phyloP scores from a whole-genome alignment of 2,797 vertebrate species.

The Parambassis ranga region DNA sequence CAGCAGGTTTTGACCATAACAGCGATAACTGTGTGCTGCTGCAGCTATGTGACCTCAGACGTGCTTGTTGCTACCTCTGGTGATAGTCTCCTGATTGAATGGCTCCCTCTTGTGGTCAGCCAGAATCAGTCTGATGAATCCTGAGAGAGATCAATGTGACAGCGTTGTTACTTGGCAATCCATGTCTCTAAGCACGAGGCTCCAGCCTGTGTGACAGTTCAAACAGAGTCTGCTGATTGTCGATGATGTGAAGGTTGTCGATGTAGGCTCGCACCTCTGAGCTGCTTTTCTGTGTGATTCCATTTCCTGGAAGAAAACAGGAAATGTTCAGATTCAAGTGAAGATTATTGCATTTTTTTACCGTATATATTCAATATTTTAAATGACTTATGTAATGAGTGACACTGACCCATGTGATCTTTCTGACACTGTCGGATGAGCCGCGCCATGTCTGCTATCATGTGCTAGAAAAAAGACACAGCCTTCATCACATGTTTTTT shows the following conservation, averaged over 20 bases:
- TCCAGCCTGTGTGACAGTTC: conserved; percentile 96
- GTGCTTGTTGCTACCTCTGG: conserved; percentile 3
- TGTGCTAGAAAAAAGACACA: conserved; percentile 82
- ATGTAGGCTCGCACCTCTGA: conserved; percentile 87
- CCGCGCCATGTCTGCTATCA: conserved; percentile 95
- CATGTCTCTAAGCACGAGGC: conserved; percentile 84
- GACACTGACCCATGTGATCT: conserved; percentile 87
- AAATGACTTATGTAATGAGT: too few relatives aligned
- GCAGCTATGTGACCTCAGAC: too few relatives aligned
- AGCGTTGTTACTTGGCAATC: conserved; percentile 43
- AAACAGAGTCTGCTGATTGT: conserved; percentile 97
- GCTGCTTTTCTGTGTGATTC: conserved; percentile 87
- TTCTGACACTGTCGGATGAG: conserved; percentile 91
- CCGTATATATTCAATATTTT: too few relatives aligned
- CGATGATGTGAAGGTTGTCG: conserved; percentile 91
- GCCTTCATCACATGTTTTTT: conserved; percentile 12
- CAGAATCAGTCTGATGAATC: conserved; percentile 30
- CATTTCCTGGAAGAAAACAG: conserved; percentile 80
- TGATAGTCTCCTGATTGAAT: conserved; percentile 30
- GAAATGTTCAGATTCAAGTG: background rate
- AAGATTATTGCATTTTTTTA: too few relatives aligned
- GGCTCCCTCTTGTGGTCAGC: conserved; percentile 48
- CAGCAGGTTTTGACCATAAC: too few relatives aligned
- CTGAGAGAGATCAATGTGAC: conserved; percentile 54
- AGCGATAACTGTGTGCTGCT: too few relatives aligned